Evolutionary conservation across 1,140 invertebrate species (phyloP).

Genomic region (Aphis craccivora): DNA sequence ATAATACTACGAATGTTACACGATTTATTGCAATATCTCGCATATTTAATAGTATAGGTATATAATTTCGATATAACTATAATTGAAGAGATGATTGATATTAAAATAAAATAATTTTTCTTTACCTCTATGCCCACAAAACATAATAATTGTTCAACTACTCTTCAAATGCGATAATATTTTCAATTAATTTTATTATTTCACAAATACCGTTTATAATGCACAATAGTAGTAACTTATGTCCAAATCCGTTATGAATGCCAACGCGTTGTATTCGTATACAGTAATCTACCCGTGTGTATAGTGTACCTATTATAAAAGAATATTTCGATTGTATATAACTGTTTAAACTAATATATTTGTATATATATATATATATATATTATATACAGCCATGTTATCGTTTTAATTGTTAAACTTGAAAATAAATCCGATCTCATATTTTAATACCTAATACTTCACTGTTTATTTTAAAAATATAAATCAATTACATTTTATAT

Average conservation of each 20-base stretch:
- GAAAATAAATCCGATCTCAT: slow-evolving; percentile 2
- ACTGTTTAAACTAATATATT: background rate
- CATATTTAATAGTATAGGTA: background rate
- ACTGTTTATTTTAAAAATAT: slow-evolving; percentile 3
- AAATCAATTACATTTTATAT: slow-evolving; percentile 1
- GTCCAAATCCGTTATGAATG: slow-evolving; percentile 6
- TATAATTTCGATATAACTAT: background rate
- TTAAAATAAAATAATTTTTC: slow-evolving; percentile 1
- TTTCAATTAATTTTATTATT: slow-evolving; percentile 29
- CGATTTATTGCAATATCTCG: too few species aligned
- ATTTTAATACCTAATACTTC: slow-evolving; percentile 36
- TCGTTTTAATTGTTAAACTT: background rate
- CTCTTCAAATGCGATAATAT: background rate
- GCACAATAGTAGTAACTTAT: background rate
- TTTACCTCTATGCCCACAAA: background rate
- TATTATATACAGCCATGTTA: background rate
- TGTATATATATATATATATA: background rate
- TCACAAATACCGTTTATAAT: slow-evolving; percentile 11
- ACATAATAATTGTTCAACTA: background rate
- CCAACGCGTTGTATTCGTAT: background rate
- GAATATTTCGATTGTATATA: background rate
- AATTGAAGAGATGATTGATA: background rate
- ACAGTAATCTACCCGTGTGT: background rate
- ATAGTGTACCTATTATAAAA: background rate
- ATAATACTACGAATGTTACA: background rate